These are phyloP conservation scores for Epizoanthus fatuus DNA, from an alignment of 92 coral and sea anemone genomes.

Conservation along the genomic window DNA sequence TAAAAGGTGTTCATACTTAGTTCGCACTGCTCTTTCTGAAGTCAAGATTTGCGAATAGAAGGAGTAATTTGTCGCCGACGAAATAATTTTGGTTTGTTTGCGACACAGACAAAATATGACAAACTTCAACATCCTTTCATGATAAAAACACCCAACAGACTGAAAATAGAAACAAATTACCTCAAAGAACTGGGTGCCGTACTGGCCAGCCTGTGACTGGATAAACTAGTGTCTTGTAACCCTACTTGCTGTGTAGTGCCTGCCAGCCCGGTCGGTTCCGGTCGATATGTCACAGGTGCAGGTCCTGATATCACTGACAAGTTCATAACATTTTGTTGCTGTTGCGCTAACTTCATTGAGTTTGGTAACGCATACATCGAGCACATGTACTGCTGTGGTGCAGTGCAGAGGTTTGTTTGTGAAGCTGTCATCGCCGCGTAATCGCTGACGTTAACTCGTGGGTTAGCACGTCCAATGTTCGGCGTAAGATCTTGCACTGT, in stretches of 20 bases:
- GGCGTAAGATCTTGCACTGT: conserved; percentile 63
- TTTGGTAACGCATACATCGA: conserved; percentile 86
- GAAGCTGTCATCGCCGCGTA: conserved; percentile 60
- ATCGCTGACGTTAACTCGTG: conserved; percentile 66
- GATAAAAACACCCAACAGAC: too few species aligned
- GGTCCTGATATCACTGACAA: conserved; percentile 99
- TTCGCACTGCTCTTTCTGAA: too few species aligned
- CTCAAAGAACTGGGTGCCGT: conserved; percentile 34
- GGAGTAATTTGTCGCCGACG: too few species aligned
- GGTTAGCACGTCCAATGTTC: conserved; percentile 60
- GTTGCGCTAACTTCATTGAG: conserved; percentile 87
- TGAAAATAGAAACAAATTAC: conserved; percentile 2
- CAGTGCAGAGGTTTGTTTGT: conserved; percentile 67
- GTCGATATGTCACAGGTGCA: conserved; percentile 89
- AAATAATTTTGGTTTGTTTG: too few species aligned
- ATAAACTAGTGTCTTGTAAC: conserved; percentile 1
- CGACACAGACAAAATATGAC: too few species aligned
- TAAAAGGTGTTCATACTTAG: too few species aligned
- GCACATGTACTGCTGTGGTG: conserved; percentile 88
- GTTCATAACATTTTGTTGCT: conserved; percentile 76
- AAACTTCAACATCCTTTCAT: too few species aligned
- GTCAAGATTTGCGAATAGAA: too few species aligned
- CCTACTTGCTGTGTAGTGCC: conserved; percentile 4
- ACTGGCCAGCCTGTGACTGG: conserved; percentile 43
- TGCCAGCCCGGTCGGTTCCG: conserved; percentile 54